Percentiles rank a stretch among this genome's conserved stretches.
These are phyloP conservation scores for Clepsis dumicolana DNA, from an alignment of 2,888 invertebrate species.

Conservation along the genomic window DNA sequence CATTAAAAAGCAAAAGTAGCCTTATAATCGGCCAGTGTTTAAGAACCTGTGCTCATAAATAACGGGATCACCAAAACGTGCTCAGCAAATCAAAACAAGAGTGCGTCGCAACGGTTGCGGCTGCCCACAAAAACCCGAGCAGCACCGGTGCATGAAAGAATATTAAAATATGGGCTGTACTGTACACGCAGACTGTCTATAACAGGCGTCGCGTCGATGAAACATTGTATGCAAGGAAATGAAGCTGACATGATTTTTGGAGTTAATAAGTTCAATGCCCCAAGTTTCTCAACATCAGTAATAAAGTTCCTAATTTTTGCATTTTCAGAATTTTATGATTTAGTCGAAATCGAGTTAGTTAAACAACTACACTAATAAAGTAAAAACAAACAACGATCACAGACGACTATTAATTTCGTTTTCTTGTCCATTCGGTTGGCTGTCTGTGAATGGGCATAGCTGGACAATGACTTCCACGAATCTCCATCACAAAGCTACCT, in stretches of 20 bases:
- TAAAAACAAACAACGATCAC: neutral
- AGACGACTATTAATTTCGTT: neutral
- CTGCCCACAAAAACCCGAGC: slow-evolving; percentile 33
- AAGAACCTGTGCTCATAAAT: slow-evolving; percentile 33
- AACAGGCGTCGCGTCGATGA: neutral
- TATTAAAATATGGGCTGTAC: slow-evolving; percentile 43
- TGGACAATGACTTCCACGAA: slow-evolving; percentile 32
- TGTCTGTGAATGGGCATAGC: slow-evolving; percentile 14
- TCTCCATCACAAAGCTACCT: slow-evolving; percentile 27
- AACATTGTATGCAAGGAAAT: slow-evolving; percentile 15
- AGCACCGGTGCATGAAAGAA: slow-evolving; percentile 41
- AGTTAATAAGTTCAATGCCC: neutral
- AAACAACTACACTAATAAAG: neutral
- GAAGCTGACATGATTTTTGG: neutral
- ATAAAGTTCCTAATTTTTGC: neutral
- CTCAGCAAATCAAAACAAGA: slow-evolving; percentile 42
- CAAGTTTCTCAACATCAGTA: neutral
- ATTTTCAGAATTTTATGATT: neutral
- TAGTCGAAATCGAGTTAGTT: neutral
- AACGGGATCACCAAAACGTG: slow-evolving; percentile 42
- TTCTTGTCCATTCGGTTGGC: slow-evolving; percentile 5
- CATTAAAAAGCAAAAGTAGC: slow-evolving; percentile 37
- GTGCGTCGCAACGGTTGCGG: slow-evolving; percentile 35
- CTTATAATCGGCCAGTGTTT: slow-evolving; percentile 6
- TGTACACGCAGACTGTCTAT: slow-evolving; percentile 10